Conservation (phyloP, 1,140 invertebrate species). For the Drosophila azteca region DNA sequence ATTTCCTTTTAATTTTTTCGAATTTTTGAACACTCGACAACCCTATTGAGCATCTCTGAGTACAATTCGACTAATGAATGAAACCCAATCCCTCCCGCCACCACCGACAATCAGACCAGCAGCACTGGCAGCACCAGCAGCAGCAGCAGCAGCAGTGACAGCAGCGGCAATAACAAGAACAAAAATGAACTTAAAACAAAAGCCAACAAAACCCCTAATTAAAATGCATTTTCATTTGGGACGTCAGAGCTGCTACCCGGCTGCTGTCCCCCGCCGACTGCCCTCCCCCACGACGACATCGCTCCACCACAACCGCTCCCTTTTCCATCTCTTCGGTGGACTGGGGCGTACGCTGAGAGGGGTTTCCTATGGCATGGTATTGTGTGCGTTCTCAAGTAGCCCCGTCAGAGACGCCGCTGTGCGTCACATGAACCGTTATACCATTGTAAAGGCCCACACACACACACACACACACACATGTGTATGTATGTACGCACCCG, state of each 20-base stretch:
- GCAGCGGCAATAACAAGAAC: constrained; percentile 30
- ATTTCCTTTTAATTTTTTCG: no score
- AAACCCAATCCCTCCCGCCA: constrained; percentile 18
- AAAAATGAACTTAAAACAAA: constrained; percentile 72
- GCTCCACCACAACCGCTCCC: neutral
- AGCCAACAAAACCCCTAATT: constrained; percentile 83
- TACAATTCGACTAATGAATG: constrained; percentile 74
- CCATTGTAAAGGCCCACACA: constrained; percentile 60
- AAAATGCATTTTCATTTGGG: constrained; percentile 83
- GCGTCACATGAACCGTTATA: constrained; percentile 72
- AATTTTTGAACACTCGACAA: constrained; percentile 24
- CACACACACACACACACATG: neutral
- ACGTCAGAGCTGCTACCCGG: constrained; percentile 53
- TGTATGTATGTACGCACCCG: neutral
- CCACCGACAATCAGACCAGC: constrained; percentile 8
- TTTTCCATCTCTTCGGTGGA: constrained; percentile 15
- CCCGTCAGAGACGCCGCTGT: constrained; percentile 48
- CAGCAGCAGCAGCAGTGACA: constrained; percentile 36
- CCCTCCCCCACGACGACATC: constrained; percentile 2
- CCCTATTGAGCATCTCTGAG: constrained; percentile 36
- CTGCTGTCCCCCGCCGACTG: neutral
- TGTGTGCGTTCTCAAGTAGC: constrained; percentile 16
- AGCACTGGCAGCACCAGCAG: constrained; percentile 38
- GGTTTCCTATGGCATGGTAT: constrained; percentile 3
- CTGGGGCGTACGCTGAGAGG: constrained; percentile 47